phyloP scores from a whole-genome alignment of 1,140 invertebrate genomes.

The Drosophila bifasciata region DNA sequence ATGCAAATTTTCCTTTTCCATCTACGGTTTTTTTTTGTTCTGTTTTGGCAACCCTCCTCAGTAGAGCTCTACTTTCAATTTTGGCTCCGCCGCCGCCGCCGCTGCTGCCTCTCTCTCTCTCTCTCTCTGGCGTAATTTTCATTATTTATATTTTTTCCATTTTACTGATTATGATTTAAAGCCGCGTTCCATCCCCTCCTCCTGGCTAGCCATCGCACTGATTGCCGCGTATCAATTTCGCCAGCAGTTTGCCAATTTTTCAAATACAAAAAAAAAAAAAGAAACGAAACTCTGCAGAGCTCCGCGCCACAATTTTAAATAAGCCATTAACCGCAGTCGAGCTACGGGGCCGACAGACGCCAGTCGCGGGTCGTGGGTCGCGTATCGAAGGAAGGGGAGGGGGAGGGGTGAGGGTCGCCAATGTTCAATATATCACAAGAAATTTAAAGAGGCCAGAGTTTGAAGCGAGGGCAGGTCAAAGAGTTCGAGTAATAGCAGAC shows the following conservation, averaged over 20 bases:
- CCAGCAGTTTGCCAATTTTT: conserved; percentile 77
- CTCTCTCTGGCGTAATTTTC: conserved; percentile 61
- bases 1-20: conserved; percentile 64
- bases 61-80: conserved; percentile 74
- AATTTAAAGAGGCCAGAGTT: conserved; percentile 19
- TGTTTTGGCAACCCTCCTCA: conserved; percentile 62
- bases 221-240: conserved; percentile 79
- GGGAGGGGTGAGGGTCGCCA: too few relatives aligned
- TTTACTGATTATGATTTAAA: conserved; percentile 83
- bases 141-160: conserved; percentile 83
- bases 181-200: conserved; percentile 30
- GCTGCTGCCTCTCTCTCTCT: conserved; percentile 1
- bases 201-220: conserved; percentile 31
- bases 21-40: neutral
- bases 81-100: conserved; percentile 56
- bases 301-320: conserved; percentile 67
- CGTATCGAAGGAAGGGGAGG: conserved; percentile 3
- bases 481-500: neutral
- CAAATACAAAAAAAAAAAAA: conserved; percentile 36
- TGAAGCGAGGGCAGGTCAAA: conserved; percentile 1
- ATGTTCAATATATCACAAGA: conserved; percentile 79
- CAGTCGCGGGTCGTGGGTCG: neutral
- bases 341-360: conserved; percentile 46
- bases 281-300: conserved; percentile 27
- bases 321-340: conserved; percentile 81